A percentile compares a stretch with the other conserved stretches of the same genome.
Evolutionary conservation across 2,888 invertebrate species (phyloP).

Genomic region (Acholoe squamosa): DNA sequence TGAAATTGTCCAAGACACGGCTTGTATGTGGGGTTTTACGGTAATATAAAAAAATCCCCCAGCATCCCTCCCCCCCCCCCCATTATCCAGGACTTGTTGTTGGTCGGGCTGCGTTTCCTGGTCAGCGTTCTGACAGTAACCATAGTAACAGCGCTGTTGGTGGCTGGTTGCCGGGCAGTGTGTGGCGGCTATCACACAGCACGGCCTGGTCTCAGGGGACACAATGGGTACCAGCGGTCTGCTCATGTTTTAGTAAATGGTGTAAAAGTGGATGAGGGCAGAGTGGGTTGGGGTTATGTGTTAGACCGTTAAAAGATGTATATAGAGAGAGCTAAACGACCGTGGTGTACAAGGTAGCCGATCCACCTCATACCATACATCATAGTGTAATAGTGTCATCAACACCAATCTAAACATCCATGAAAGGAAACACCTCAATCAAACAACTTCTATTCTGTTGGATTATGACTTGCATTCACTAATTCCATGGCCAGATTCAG

Average conservation of each 20-base stretch:
- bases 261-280: background rate
- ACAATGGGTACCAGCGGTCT: slow-evolving; percentile 7
- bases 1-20: too few species aligned
- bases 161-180: background rate
- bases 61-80: background rate
- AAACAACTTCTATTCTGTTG: too few species aligned
- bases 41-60: background rate
- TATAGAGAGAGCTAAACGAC: too few species aligned
- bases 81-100: background rate
- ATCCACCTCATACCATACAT: too few species aligned
- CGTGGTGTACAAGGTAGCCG: too few species aligned
- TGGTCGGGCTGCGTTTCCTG: background rate
- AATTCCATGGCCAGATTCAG: too few species aligned
- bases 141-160: background rate
- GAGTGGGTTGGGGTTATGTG: background rate
- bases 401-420: too few species aligned
- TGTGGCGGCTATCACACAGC: background rate
- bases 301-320: too few species aligned
- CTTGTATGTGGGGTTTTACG: too few species aligned
- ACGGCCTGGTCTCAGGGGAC: background rate
- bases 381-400: too few species aligned
- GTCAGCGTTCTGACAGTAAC: background rate
- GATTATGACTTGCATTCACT: too few species aligned
- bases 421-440: too few species aligned
- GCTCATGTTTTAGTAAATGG: slow-evolving; percentile 7